Base-by-base conservation (phyloP, 2,888 invertebrate genomes). In the Ephialtes manifestator region DNA sequence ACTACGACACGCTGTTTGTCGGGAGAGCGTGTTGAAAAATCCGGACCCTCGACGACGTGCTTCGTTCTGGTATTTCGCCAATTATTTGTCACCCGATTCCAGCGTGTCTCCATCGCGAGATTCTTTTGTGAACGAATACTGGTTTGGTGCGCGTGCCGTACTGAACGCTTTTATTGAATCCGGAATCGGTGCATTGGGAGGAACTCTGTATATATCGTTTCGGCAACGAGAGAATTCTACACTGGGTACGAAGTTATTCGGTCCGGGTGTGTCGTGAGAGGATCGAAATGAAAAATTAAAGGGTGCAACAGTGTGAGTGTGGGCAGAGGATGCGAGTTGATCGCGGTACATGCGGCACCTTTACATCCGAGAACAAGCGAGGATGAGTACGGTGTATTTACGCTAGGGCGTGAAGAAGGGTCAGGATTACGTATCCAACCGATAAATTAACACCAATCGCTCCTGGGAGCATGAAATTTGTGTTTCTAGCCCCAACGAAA, bases 361-460 rank as follows among this genome's bases (percentile, higher is more conserved):
- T 46, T 48, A 28, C 24, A 39, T 4, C 39, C 2, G 18, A 5
- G 11, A 70, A 71, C 63, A 80, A 82, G 55, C 53, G 74, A 58
- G 51, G 51, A 76, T 60, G 35, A 76, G 51, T 53, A 20, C 76
- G 39, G 10, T 63, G 46, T 51, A 67, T 53, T 51, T 63, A 80
- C 67, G 60, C 53, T 31, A 67, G 51, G 68, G 60, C 63, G 76
- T 58, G 83, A 83, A 77, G 76, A 87, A 88, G 86, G 75, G 86
- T 87, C 78, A 74, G 67, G 80, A 84, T 74, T 46, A 82, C 72
- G 82, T 76, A 85, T 81, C 76, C 85, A 75, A 83, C 76, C 84
- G 72, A 88, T 89, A 87, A 89, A 90, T 90, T 89, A 90, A 88
- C 84, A 87, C 81, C 67, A 82, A 85, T 85, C 85, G 85, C 85